phyloP scores from a whole-genome alignment of 2,113 vertebrate species.

The Syrmaticus mikado region DNA sequence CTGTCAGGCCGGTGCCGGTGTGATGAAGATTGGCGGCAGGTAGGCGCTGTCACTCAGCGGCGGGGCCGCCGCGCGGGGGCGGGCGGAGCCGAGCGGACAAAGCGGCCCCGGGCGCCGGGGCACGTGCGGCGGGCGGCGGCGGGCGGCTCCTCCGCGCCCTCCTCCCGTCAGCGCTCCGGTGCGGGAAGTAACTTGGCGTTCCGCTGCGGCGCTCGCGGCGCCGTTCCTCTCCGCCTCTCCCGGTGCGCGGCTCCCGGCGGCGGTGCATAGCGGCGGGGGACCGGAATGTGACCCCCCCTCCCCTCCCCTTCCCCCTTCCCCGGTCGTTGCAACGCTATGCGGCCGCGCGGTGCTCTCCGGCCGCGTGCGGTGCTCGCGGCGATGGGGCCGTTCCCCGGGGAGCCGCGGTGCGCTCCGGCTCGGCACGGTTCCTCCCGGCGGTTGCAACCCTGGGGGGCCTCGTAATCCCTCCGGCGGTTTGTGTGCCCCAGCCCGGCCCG shows the following conservation, averaged over 20 bases:
- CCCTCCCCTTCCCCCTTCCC: too few species aligned
- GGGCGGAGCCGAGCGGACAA: not conserved
- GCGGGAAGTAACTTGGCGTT: slow-evolving; percentile 44
- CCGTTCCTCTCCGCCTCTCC: not conserved
- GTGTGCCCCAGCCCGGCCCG: too few species aligned
- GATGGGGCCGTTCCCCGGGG: too few species aligned
- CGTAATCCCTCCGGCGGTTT: too few species aligned
- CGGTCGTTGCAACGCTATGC: too few species aligned
- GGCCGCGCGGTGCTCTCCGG: too few species aligned
- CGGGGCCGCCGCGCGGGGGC: not conserved
- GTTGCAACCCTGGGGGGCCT: not conserved
- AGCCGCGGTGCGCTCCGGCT: not conserved
- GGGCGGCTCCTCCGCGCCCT: not conserved
- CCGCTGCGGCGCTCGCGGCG: not conserved
- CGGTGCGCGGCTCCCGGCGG: not conserved
- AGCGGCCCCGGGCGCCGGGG: slow-evolving; percentile 4
- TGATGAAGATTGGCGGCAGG: slow-evolving; percentile 99
- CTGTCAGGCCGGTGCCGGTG: slow-evolving; percentile 97
- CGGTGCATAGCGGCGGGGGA: too few species aligned
- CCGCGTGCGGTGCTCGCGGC: too few species aligned
- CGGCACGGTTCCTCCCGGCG: not conserved
- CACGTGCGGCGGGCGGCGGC: slow-evolving; percentile 68
- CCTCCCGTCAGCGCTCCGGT: not conserved
- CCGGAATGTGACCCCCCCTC: too few species aligned
- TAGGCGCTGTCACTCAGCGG: slow-evolving; percentile 96